Evolutionary conservation across 1,140 invertebrate genomes (phyloP), one percentile per base, ranked within the genome.

Genomic region (Drosophila kikkawai): DNA sequence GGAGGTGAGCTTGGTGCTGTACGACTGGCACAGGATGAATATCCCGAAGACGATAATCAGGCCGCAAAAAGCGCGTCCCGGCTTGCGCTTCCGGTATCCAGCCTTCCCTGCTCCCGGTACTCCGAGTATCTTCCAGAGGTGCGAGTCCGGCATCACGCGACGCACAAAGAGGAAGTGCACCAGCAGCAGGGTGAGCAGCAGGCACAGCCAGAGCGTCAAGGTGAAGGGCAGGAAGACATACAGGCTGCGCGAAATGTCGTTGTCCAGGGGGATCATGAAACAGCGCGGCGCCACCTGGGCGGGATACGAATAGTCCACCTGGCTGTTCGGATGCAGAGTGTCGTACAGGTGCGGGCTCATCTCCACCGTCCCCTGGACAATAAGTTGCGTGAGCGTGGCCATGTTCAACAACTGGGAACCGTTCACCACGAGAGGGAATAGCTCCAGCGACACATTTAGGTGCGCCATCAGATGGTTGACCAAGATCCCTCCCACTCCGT

Each of bases 261-360:
- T 53, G 12, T 48, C 36, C 37, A 64, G 17, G 0, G 85, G 85
- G 7, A 90, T 7, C 86, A 91, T 85, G 32, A 90, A 85, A 34
- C 85, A 91, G 1, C 86, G 70, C 0, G 37, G 44, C 34, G 69
- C 29, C 29, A 91, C 34, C 8, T 48, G 29, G 9, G 53, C 56
- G 1, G 85, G 79, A 69, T 90, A 90, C 6, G 86, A 82, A 51
- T 90, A 91, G 41, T 90, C 85, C 42, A 90, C 75, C 3, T 19
- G 2, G 0, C 1, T 36, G 34, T 51, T 57, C 1, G 44, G 42
- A 1, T 76, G 63, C 44, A 90, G 26, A 0, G 79, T 85, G n/a
- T 83, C 78, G 29, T 61, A 77, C 39, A 76, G 59, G 47, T 90
- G 86, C 12, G 86, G 81, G 47, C 86, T 91, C 11, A 90, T 19